Percentiles rank a stretch among this genome's conserved stretches.
Evolutionary conservation across 1,140 invertebrate species (phyloP).

Genomic region (Zaprionus ghesquierei): DNA sequence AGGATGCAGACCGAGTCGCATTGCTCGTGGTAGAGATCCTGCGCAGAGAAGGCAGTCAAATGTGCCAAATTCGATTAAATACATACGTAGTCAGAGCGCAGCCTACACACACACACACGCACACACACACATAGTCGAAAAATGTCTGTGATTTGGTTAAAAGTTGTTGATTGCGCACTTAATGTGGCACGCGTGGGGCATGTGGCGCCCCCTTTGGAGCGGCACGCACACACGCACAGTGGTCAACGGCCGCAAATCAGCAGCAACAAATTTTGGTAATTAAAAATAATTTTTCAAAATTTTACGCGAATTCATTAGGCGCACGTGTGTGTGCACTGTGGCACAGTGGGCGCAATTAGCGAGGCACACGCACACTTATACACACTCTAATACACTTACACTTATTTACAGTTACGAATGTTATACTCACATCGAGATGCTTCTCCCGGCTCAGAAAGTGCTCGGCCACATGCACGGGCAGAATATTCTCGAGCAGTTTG

Average conservation of each 20-base stretch:
- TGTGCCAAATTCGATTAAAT: constrained; percentile 24
- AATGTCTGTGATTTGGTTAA: constrained; percentile 38
- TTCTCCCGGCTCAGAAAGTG: constrained; percentile 94
- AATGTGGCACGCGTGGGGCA: constrained; percentile 33
- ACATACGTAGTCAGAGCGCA: neutral
- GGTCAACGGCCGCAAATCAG: neutral
- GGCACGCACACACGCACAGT: neutral
- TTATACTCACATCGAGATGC: constrained; percentile 89
- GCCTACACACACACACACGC: neutral
- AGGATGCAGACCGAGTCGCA: constrained; percentile 97
- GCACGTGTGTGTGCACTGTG: neutral
- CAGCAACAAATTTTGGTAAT: neutral
- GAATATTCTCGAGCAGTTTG: constrained; percentile 96
- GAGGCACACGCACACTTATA: neutral
- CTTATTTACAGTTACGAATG: neutral
- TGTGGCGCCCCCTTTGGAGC: constrained; percentile 2
- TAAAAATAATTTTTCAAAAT: neutral
- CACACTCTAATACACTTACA: neutral
- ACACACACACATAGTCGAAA: neutral
- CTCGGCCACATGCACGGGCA: constrained; percentile 96
- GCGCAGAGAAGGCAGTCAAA: constrained; percentile 34
- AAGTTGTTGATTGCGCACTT: constrained; percentile 47
- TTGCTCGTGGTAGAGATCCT: constrained; percentile 98
- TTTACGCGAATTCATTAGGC: neutral
- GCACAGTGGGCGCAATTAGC: neutral